A percentile compares a stretch with the other conserved stretches of the same genome.
Conservation (phyloP, 2,113 vertebrate genomes). For the Phalacrocorax brasilianus region DNA sequence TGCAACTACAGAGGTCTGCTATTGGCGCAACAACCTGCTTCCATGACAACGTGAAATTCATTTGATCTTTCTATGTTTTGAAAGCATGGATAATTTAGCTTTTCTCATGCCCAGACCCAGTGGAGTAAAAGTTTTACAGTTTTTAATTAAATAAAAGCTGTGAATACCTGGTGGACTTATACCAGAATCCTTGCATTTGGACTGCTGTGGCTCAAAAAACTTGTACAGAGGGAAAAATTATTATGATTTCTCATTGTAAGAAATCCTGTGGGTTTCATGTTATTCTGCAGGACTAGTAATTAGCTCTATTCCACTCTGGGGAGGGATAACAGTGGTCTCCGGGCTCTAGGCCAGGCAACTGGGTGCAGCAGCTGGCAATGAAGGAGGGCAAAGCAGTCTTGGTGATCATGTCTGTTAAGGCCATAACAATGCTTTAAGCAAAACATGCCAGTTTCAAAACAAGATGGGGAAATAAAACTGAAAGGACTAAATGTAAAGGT, state of each 20-base stretch:
- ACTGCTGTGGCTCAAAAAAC: conserved; percentile 12
- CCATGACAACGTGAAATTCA: conserved; percentile 7
- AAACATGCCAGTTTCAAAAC: background rate
- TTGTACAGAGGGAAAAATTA: conserved; percentile 24
- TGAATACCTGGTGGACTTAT: background rate
- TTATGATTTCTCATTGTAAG: conserved; percentile 44
- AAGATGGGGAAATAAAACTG: background rate
- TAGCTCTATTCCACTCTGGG: conserved; percentile 6
- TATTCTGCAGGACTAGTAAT: conserved; percentile 34
- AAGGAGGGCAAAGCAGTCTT: background rate
- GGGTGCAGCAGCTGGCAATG: background rate
- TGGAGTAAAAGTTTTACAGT: conserved; percentile 7
- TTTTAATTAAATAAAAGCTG: conserved; percentile 7
- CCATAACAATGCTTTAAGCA: background rate
- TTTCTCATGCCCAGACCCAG: conserved; percentile 2
- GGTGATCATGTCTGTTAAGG: background rate
- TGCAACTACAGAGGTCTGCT: background rate
- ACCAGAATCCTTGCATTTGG: conserved; percentile 29
- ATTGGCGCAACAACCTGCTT: background rate
- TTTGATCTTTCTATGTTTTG: conserved; percentile 45
- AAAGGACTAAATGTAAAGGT: background rate
- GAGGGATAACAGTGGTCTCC: background rate
- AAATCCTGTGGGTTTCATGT: conserved; percentile 45
- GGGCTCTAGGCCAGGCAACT: background rate
- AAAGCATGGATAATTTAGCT: conserved; percentile 14